Evolutionary conservation across 2,113 vertebrate species (phyloP), one percentile per base, ranked within the genome.

Genomic region (Seriola rivoliana): DNA sequence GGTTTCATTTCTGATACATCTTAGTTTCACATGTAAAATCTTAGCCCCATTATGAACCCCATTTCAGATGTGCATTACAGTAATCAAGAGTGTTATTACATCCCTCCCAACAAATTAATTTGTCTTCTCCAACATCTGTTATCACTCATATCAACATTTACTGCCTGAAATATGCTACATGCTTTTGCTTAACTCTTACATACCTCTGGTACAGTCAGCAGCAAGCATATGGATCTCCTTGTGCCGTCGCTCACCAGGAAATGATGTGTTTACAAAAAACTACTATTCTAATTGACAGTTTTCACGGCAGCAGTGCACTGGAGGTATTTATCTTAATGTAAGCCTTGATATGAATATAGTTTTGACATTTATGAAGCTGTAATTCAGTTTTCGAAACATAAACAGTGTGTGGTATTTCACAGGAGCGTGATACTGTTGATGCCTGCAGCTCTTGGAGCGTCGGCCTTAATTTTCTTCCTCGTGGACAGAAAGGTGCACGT

Each of bases 231-330:
- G 79, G 68, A 48, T 65, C 32, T 54, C 11, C 42, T 70, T 3
- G 3, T 25, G 42, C 57, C 6, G 0, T 5, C 57, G 36, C 38
- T 57, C 17, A 34, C 17, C 23, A 23, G 73, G 82, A 82, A 84
- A 65, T 74, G 5, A 4, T 25, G 71, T 85, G 75, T 86, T 91
- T 88, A 84, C 72, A 59, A 38, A 29, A 73, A 87, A 80, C n/a
- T 38, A 82, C 78, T 80, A 72, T 78, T 74, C 8, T 71, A 73
- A 83, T 85, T 73, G 80, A 44, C 63, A 63, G 76, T 46, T 78
- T 75, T 38, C 29, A 78, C 46, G 3, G 71, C 79, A 70, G 75
- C 74, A 10, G 29, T 9, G 60, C 46, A 5, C 21, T 74, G 29
- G 16, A 68, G 48, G 50, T 59, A 78, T 88, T 86, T 74, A 12